phyloP scores from a whole-genome alignment of 1,140 invertebrate species.

The Bilobella aurantiaca region DNA sequence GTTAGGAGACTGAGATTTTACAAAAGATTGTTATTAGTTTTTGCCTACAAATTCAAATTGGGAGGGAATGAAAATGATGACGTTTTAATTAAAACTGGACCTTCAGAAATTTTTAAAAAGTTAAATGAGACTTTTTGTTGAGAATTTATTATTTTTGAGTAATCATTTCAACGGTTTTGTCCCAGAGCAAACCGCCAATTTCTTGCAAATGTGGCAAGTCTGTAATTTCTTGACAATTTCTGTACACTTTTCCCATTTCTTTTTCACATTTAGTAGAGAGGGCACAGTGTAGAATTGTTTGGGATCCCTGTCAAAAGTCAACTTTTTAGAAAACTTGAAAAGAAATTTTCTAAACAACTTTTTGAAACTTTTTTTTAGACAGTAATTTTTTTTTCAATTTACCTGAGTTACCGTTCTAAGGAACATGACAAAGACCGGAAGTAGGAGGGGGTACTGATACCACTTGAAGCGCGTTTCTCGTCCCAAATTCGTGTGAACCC shows the following conservation, averaged over 20 bases:
- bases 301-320: not conserved
- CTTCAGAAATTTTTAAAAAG: no score
- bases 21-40: no score
- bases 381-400: not conserved
- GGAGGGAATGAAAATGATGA: no score
- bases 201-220: no score
- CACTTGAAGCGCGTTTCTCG: not conserved
- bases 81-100: no score
- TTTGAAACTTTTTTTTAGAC: not conserved
- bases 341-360: not conserved
- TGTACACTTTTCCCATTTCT: constrained; percentile 1
- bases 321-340: no score
- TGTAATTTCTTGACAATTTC: not conserved
- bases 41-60: no score
- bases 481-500: constrained; percentile 40
- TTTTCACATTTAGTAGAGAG: not conserved
- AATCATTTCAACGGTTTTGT: not conserved
- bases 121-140: no score
- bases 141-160: not conserved
- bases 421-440: not conserved
- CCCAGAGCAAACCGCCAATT: not conserved
- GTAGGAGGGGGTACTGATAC: not conserved
- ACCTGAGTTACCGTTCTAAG: not conserved
- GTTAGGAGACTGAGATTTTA: no score
- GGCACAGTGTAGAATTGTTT: constrained; percentile 10